Percentiles rank a stretch among this genome's conserved stretches.
These are phyloP conservation scores for Recurvirostra avosetta DNA, from an alignment of 2,113 vertebrate species.

Conservation along the genomic window DNA sequence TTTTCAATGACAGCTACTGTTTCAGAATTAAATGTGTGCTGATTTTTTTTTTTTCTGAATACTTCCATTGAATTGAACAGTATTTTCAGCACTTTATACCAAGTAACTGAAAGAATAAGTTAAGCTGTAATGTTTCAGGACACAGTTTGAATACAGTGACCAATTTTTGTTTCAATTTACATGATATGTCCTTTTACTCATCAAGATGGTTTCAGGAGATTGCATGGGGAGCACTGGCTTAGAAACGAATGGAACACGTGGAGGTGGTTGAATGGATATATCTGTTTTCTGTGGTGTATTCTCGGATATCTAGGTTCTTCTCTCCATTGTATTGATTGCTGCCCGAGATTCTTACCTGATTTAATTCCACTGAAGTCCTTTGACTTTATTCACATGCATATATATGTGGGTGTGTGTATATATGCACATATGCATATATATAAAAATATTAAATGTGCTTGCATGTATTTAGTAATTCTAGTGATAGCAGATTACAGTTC, in stretches of 20 bases:
- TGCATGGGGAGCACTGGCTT: background rate
- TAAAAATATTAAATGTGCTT: background rate
- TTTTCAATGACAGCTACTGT: background rate
- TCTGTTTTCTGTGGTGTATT: background rate
- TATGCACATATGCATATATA: background rate
- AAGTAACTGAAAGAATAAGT: background rate
- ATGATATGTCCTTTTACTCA: background rate
- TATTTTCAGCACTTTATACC: background rate
- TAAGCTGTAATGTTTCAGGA: background rate
- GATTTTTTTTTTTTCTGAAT: background rate
- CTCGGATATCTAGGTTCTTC: background rate
- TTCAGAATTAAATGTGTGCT: background rate
- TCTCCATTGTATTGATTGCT: background rate
- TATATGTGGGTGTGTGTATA: accelerated
- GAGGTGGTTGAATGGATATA: background rate
- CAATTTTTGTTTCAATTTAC: background rate
- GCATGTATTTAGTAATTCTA: background rate
- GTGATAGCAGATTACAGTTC: background rate
- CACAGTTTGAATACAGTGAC: background rate
- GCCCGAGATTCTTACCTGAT: background rate
- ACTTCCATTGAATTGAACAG: background rate
- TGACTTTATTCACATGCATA: background rate
- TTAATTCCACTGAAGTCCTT: background rate
- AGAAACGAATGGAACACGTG: background rate
- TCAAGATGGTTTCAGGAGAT: background rate